These are phyloP conservation scores for Ostrea edulis DNA, from an alignment of 1,140 invertebrate genomes.

Conservation along the genomic window DNA sequence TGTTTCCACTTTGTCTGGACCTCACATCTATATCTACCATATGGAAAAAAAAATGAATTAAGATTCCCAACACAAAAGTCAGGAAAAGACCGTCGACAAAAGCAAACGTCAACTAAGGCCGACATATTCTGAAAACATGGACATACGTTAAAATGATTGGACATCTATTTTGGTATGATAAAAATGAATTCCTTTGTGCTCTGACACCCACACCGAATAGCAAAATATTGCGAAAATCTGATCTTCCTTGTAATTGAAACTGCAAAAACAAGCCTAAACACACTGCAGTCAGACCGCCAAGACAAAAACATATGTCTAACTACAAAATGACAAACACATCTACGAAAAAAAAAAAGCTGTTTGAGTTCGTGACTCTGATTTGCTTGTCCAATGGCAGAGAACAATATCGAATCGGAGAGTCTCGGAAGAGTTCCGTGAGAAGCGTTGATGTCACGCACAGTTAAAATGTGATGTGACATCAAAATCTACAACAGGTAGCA, in stretches of 20 bases:
- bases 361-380: not conserved
- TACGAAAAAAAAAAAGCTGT: constrained; percentile 3
- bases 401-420: not conserved
- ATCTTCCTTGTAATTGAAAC: not conserved
- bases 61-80: too few species aligned
- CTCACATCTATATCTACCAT: too few species aligned
- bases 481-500: not conserved
- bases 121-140: too few species aligned
- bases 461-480: constrained; percentile 13
- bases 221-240: constrained; percentile 4
- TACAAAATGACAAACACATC: constrained; percentile 18
- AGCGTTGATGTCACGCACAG: constrained; percentile 1
- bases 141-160: too few species aligned
- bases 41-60: too few species aligned
- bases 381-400: constrained; percentile 2
- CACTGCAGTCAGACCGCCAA: not conserved
- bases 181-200: not conserved
- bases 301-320: constrained; percentile 22
- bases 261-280: constrained; percentile 4
- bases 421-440: not conserved
- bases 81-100: too few species aligned
- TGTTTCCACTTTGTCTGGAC: too few species aligned
- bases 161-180: not conserved
- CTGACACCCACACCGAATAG: not conserved
- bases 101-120: too few species aligned